A percentile compares a stretch with the other conserved stretches of the same genome.
These are phyloP conservation scores for Ianthella basta DNA, from an alignment of 37 sponge, comb jelly and placozoan genomes.

Conservation along the genomic window DNA sequence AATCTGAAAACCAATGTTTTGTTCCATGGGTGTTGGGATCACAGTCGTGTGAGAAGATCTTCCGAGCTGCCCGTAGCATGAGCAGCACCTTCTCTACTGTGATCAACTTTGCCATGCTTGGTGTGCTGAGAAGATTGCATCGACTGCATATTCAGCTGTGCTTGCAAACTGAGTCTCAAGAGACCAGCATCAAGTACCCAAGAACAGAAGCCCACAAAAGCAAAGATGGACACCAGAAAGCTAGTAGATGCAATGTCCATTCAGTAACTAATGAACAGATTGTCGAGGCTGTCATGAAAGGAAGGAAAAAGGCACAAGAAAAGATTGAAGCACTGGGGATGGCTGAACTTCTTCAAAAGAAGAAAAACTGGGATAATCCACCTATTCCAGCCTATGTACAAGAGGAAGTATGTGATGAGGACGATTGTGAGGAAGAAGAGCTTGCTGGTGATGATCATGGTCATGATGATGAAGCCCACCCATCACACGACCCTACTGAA, in stretches of 20 bases:
- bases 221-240: conserved; percentile 27
- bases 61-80: conserved; percentile 60
- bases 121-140: conserved; percentile 56
- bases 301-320: conserved; percentile 21
- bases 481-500: neutral
- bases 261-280: neutral
- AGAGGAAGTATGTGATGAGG: conserved; percentile 32
- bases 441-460: too few species aligned
- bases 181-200: conserved; percentile 45
- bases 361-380: conserved; percentile 26
- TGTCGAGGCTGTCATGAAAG: conserved; percentile 23
- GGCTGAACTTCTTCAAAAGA: conserved; percentile 31
- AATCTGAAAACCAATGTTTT: conserved; percentile 17
- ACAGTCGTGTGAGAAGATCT: conserved; percentile 59
- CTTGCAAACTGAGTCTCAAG: conserved; percentile 32
- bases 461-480: neutral
- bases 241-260: neutral
- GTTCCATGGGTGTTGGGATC: conserved; percentile 67
- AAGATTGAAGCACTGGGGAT: conserved; percentile 44
- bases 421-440: too few species aligned
- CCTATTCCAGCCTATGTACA: conserved; percentile 26
- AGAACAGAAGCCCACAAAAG: neutral
- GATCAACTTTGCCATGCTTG: conserved; percentile 63
- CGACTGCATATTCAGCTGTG: conserved; percentile 43
- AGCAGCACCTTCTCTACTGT: conserved; percentile 58